These are phyloP conservation scores for Rutpela maculata DNA, from an alignment of 2,888 invertebrate species.

Conservation along the genomic window DNA sequence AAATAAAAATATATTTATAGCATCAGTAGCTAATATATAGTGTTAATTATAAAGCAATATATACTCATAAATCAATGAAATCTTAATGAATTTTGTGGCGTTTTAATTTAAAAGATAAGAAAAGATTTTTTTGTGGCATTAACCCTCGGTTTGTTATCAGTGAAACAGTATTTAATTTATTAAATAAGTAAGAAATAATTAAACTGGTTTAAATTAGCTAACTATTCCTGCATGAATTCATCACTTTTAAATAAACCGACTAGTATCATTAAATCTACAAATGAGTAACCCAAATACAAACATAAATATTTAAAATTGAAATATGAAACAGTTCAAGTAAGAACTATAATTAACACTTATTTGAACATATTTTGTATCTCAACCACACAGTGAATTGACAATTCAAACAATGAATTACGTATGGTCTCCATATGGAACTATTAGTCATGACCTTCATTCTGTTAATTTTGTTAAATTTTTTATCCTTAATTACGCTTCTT, in stretches of 20 bases:
- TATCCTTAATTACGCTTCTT: background rate
- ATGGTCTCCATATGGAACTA: background rate
- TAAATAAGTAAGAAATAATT: background rate
- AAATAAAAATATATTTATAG: too few species aligned
- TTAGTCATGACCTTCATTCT: constrained; percentile 1
- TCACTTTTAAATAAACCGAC: constrained; percentile 8
- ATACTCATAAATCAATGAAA: background rate
- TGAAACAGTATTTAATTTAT: background rate
- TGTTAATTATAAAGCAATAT: background rate
- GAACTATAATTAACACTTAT: background rate
- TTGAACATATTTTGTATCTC: background rate
- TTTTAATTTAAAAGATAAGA: background rate
- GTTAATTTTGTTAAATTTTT: background rate
- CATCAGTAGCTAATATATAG: too few species aligned
- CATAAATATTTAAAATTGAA: constrained; percentile 9
- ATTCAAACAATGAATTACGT: background rate
- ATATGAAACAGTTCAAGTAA: background rate
- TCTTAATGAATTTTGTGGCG: background rate
- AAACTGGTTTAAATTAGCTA: background rate
- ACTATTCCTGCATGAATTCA: background rate
- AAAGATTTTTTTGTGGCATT: background rate
- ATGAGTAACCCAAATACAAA: background rate
- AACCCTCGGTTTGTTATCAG: background rate
- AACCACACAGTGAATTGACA: too few species aligned
- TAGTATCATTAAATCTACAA: background rate